These are phyloP conservation scores for Podotricha telesiphe DNA, from an alignment of 2,888 invertebrate genomes.

Conservation along the genomic window DNA sequence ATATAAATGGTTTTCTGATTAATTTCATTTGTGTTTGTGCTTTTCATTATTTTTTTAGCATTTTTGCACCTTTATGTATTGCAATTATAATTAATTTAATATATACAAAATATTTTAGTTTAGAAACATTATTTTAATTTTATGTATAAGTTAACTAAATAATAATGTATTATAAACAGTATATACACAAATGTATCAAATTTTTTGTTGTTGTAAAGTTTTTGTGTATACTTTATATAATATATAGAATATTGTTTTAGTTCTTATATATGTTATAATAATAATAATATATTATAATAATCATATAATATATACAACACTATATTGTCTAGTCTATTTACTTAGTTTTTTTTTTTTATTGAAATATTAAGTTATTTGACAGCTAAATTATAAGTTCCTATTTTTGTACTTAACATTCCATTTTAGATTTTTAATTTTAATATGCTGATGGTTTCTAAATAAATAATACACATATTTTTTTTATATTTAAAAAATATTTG, in stretches of 20 bases:
- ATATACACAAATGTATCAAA: neutral
- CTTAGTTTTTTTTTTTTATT: neutral
- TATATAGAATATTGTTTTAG: neutral
- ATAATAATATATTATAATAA: neutral
- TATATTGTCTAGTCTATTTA: neutral
- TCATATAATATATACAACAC: neutral
- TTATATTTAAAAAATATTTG: neutral
- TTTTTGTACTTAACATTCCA: constrained; percentile 16
- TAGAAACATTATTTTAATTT: neutral
- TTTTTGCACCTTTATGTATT: neutral
- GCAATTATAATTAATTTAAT: neutral
- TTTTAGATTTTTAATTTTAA: neutral
- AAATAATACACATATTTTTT: too few relatives aligned
- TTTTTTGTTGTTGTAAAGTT: too few relatives aligned
- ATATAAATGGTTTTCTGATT: neutral
- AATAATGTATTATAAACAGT: neutral
- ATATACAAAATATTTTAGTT: neutral
- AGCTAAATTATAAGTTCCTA: constrained; percentile 16
- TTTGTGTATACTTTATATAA: too few relatives aligned
- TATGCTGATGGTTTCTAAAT: neutral
- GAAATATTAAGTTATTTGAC: neutral
- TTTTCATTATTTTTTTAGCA: neutral
- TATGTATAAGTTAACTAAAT: too few relatives aligned
- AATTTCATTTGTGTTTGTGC: neutral
- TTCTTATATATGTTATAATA: neutral